Evolutionary conservation across 2,113 vertebrate species (phyloP).

Genomic region (Pachycephala philippinensis): DNA sequence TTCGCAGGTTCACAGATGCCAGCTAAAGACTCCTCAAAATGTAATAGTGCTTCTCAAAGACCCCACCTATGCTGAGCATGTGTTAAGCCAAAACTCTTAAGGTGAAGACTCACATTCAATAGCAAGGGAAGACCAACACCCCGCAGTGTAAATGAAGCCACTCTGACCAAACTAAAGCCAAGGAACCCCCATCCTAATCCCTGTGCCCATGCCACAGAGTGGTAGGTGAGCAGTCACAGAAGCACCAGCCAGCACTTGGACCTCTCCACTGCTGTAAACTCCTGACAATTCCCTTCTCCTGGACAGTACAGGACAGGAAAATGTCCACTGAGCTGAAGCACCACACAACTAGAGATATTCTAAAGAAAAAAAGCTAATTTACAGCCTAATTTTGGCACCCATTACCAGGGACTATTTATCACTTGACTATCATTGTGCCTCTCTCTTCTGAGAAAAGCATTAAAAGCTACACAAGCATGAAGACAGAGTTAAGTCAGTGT

Average conservation of each 20-base stretch:
- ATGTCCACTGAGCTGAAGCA: rapidly evolving
- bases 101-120: background rate
- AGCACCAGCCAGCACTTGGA: background rate
- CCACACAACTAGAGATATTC: background rate
- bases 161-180: rapidly evolving
- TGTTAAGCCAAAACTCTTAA: background rate
- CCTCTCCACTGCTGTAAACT: background rate
- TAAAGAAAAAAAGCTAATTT: background rate
- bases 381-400: background rate
- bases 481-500: background rate
- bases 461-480: background rate
- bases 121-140: background rate
- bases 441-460: background rate
- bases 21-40: background rate
- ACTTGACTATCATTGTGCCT: background rate
- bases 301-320: background rate
- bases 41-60: background rate
- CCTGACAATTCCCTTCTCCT: background rate
- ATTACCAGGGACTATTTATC: background rate
- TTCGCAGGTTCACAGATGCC: background rate
- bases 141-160: rapidly evolving
- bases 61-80: background rate
- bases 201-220: background rate
- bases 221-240: rapidly evolving
- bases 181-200: background rate